Evolutionary conservation across 2,113 vertebrate genomes (phyloP).

Genomic region (Australoheros scitulus): DNA sequence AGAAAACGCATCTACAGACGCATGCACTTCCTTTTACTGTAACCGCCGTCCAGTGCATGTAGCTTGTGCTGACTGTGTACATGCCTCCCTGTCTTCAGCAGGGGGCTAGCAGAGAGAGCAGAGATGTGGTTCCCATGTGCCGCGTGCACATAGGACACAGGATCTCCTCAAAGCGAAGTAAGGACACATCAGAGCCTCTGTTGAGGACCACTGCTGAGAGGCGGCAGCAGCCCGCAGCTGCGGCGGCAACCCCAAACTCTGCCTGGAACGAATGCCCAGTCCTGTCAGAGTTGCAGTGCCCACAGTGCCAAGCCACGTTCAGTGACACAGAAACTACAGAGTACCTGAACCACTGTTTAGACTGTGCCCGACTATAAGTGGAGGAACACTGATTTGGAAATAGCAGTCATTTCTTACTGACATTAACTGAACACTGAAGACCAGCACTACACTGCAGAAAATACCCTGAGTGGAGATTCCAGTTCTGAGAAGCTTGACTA

Average conservation of each 20-base stretch:
- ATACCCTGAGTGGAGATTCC: slow-evolving; percentile 41
- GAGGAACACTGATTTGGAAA: slow-evolving; percentile 22
- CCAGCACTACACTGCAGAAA: slow-evolving; percentile 64
- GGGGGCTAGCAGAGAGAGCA: slow-evolving; percentile 72
- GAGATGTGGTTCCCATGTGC: slow-evolving; percentile 70
- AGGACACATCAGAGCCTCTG: slow-evolving; percentile 60
- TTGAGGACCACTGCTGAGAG: slow-evolving; percentile 66
- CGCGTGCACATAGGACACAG: slow-evolving; percentile 73
- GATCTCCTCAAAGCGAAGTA: slow-evolving; percentile 50
- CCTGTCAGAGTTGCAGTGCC: slow-evolving; percentile 87
- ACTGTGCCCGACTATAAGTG: slow-evolving; percentile 80
- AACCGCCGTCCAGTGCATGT: not conserved
- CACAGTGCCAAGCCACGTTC: slow-evolving; percentile 84
- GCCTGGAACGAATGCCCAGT: slow-evolving; percentile 50
- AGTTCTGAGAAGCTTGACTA: slow-evolving; percentile 24
- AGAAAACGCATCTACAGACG: not conserved
- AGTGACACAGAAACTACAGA: slow-evolving; percentile 80
- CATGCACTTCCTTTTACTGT: not conserved
- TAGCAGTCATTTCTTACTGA: slow-evolving; percentile 28
- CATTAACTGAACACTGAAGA: slow-evolving; percentile 69
- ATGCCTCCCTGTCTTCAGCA: slow-evolving; percentile 24
- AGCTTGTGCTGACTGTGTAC: slow-evolving; percentile 7
- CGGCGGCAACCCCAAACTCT: slow-evolving; percentile 27
- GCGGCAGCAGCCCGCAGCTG: slow-evolving; percentile 38
- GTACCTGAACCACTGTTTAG: slow-evolving; percentile 86